These are phyloP conservation scores for Odontothrips loti DNA, from an alignment of 2,888 invertebrate species.

Conservation along the genomic window DNA sequence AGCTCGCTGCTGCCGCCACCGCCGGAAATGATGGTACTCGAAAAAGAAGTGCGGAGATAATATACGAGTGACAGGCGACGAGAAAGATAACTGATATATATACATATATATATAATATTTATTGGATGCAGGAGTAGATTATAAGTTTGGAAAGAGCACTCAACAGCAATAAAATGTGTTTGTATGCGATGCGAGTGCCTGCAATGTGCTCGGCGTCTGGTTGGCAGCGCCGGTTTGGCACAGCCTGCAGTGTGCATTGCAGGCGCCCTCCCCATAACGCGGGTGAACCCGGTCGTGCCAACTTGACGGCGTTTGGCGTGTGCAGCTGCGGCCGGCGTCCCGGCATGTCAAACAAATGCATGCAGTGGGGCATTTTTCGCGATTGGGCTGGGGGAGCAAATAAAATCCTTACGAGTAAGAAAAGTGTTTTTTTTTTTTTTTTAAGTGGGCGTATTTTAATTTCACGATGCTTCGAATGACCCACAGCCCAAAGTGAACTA, in stretches of 20 bases:
- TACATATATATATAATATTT: no score
- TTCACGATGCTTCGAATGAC: no score
- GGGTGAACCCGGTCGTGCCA: neutral
- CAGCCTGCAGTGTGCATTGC: neutral
- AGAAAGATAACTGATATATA: slow-evolving; percentile 1
- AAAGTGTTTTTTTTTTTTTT: no score
- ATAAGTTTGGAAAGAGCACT: slow-evolving; percentile 20
- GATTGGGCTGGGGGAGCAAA: no score
- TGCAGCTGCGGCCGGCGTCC: no score
- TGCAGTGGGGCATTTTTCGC: no score
- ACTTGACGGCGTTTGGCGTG: neutral
- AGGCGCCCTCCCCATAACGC: neutral
- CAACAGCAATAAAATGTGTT: slow-evolving; percentile 16
- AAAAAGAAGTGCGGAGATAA: neutral
- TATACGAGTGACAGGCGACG: neutral
- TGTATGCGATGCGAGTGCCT: neutral
- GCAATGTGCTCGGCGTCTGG: neutral
- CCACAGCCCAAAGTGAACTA: no score
- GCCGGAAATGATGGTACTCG: neutral
- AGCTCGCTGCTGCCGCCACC: neutral
- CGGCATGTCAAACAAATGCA: no score
- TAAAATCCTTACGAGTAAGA: no score
- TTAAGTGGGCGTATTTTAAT: no score
- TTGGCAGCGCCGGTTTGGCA: neutral
- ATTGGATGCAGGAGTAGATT: slow-evolving; percentile 19